These are phyloP conservation scores for Heloderma charlesbogerti DNA, from an alignment of 2,113 vertebrate genomes.

Conservation along the genomic window DNA sequence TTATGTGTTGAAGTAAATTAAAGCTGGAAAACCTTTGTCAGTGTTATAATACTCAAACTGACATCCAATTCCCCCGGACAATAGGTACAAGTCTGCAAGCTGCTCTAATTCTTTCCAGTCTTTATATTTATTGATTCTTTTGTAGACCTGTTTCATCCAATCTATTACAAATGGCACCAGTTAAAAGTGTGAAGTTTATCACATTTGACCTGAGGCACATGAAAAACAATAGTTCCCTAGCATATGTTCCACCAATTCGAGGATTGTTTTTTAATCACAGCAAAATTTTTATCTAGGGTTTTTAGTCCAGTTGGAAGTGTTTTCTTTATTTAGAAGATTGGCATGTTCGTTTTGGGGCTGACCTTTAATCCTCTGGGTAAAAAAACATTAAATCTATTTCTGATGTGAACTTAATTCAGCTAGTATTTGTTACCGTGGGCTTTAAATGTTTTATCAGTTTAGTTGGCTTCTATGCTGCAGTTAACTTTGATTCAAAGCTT, in stretches of 20 bases:
- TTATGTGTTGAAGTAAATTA: conserved; percentile 84
- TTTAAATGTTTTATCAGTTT: conserved; percentile 58
- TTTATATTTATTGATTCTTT: conserved; percentile 87
- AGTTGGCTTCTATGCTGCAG: conserved; percentile 37
- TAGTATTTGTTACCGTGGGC: conserved; percentile 47
- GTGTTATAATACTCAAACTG: conserved; percentile 80
- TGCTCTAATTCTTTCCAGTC: conserved; percentile 83
- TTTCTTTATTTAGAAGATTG: conserved; percentile 66
- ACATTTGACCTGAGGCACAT: conserved; percentile 75
- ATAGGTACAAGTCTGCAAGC: conserved; percentile 79
- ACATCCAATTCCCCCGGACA: conserved; percentile 86
- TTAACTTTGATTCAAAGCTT: conserved; percentile 60
- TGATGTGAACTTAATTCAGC: conserved; percentile 56
- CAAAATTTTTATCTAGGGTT: conserved; percentile 46
- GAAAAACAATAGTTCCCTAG: conserved; percentile 62
- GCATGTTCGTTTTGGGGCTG: conserved; percentile 68
- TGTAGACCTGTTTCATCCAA: conserved; percentile 80
- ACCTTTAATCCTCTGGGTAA: conserved; percentile 29
- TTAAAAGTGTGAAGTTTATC: conserved; percentile 81
- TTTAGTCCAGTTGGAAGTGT: conserved; percentile 55
- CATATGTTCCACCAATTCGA: not conserved
- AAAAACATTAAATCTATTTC: conserved; percentile 14
- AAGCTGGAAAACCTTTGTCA: conserved; percentile 83
- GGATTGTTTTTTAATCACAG: conserved; percentile 62
- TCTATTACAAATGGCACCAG: conserved; percentile 76